A percentile compares a stretch with the other conserved stretches of the same genome.
Conservation (phyloP, 2,797 vertebrate species). For the Limnodromus scolopaceus region DNA sequence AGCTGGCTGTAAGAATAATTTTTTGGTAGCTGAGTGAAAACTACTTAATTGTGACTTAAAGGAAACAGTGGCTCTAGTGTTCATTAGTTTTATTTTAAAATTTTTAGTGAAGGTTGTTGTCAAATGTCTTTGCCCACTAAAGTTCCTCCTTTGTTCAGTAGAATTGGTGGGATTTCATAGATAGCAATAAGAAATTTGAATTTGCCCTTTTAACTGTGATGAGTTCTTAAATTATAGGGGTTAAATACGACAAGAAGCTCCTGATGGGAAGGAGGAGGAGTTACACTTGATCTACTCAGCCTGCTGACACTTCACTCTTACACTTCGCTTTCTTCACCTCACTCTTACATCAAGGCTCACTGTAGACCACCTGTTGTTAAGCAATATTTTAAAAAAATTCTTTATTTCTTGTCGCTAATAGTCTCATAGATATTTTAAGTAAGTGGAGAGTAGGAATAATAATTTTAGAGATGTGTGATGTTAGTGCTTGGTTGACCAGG, state of each 20-base stretch:
- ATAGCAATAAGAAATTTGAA: background rate
- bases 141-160: background rate
- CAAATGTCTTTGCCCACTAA: background rate
- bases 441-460: background rate
- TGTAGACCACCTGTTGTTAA: background rate
- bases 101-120: background rate
- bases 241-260: background rate
- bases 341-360: background rate
- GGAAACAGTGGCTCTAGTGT: background rate
- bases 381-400: background rate
- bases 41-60: background rate
- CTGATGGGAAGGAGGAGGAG: background rate
- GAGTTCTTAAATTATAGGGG: background rate
- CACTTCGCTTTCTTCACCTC: background rate
- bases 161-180: background rate
- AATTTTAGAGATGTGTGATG: background rate
- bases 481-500: background rate
- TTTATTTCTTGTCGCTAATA: background rate
- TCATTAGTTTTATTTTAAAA: background rate
- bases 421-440: background rate
- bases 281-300: background rate
- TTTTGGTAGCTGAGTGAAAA: background rate
- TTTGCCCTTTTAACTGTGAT: background rate
- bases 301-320: background rate
- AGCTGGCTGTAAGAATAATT: background rate